Conservation (phyloP, 2,888 invertebrate genomes). For the Aquatica leii region DNA sequence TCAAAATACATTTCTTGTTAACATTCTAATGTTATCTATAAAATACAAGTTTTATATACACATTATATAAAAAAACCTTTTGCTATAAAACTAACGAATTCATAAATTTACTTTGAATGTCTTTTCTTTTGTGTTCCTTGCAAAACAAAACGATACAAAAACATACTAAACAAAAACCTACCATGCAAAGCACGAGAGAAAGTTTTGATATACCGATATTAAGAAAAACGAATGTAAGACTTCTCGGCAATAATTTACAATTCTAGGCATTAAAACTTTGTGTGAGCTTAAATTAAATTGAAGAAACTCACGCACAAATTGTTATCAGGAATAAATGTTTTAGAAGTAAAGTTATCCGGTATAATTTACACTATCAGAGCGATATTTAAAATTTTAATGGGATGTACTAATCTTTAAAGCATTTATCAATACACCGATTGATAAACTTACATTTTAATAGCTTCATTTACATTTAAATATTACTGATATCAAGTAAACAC, state of each 20-base stretch:
- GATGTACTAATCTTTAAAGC: background rate
- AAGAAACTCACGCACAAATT: constrained; percentile 18
- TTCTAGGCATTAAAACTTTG: constrained; percentile 18
- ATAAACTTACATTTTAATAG: too few species aligned
- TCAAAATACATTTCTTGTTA: too few species aligned
- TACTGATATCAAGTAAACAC: too few species aligned
- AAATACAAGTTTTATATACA: too few species aligned
- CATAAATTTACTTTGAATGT: too few species aligned
- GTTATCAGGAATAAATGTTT: constrained; percentile 9
- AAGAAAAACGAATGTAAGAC: background rate
- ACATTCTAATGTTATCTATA: too few species aligned
- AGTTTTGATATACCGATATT: background rate
- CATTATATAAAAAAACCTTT: too few species aligned
- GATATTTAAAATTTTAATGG: background rate
- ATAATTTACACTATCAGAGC: background rate
- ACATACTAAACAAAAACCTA: constrained; percentile 1
- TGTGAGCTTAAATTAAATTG: constrained; percentile 15
- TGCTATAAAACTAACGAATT: too few species aligned
- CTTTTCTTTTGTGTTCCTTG: too few species aligned
- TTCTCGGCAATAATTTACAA: constrained; percentile 16
- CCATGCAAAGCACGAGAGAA: background rate
- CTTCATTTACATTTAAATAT: too few species aligned
- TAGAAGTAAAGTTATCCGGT: background rate
- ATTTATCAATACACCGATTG: background rate
- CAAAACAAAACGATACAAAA: background rate